Base-by-base conservation (phyloP, 2,797 vertebrate genomes). In the Lycodopsis pacificus region DNA sequence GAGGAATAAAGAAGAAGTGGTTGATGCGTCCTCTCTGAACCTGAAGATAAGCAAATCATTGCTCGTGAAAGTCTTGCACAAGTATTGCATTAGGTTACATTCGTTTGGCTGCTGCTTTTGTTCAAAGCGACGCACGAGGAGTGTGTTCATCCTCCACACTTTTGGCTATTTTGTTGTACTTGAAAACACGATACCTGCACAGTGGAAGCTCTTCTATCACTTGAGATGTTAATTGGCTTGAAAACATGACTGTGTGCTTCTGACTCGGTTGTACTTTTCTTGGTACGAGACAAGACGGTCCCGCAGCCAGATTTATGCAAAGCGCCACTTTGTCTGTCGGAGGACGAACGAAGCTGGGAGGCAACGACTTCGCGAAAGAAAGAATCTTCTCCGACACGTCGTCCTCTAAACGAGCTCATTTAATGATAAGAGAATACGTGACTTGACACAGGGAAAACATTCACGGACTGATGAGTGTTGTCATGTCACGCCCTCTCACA, bases 31-130 rank as follows among this genome's bases (percentile, higher is more conserved):
- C 48, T 86, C 54, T 75, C 22, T 61, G 46, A 84, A 74, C 53
- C 40, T 73, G 49, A 40, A 77, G 79, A 83, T 14, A 77, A 88
- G 86, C 49, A 77, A 74, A 74, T 58, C 14, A 36, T 51, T 61
- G 36, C 19, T 74, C 19, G 42, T 38, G 8, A 63, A 32, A 51
- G 46, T 70, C 22, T 54, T 17, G 54, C n/a, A 77, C 30, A 32
- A 25, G 59, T 20, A 27, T 61, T 53, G 62, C n/a, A 34, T 75
- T 65, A 1, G 42, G 48, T 66, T 53, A 49, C 15, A 48, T 63
- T 44, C 15, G 61, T 58, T 36, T 49, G 9, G 42, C 48, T 36
- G 20, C 15, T 2, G 4, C 53, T 56, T 58, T 48, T 22, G 61
- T 61, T 58, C 20, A 49, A 22, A 46, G 38, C 20, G 22, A 56